phyloP scores from a whole-genome alignment of 2,888 invertebrate species.

The Rhorus exstirpatorius region DNA sequence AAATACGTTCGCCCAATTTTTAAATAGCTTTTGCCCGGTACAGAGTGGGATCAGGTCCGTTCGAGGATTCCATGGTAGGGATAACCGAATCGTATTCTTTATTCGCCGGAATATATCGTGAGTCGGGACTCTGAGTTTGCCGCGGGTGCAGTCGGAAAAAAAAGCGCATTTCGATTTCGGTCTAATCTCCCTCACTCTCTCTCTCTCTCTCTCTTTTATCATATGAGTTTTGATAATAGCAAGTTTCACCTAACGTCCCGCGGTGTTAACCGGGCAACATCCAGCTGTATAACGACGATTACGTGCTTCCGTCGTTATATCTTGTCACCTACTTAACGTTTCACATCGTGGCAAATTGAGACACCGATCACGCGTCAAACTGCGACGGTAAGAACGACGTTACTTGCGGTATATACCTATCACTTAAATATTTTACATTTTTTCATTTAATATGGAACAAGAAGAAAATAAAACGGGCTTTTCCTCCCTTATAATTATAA shows the following conservation, averaged over 20 bases:
- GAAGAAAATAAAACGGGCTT: not conserved
- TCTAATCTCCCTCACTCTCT: too few relatives aligned
- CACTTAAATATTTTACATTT: constrained; percentile 30
- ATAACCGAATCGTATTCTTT: constrained; percentile 63
- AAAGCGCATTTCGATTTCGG: constrained; percentile 34
- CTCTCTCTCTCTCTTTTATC: too few relatives aligned
- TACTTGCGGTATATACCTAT: constrained; percentile 49
- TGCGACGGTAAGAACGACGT: constrained; percentile 60
- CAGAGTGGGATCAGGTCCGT: constrained; percentile 63
- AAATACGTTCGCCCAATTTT: constrained; percentile 48
- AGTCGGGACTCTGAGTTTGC: constrained; percentile 64
- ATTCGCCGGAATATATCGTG: constrained; percentile 63
- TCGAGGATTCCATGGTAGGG: constrained; percentile 47
- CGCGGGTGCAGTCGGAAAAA: constrained; percentile 58
- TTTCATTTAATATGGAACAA: constrained; percentile 13
- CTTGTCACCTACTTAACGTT: constrained; percentile 67
- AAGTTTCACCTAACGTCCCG: constrained; percentile 8
- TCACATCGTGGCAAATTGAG: constrained; percentile 54
- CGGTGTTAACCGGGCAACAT: constrained; percentile 37
- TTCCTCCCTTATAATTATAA: not conserved
- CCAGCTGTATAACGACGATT: constrained; percentile 52
- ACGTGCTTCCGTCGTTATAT: constrained; percentile 66
- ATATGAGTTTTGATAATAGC: constrained; percentile 32
- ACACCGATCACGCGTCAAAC: constrained; percentile 66
- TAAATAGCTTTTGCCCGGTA: constrained; percentile 40